These are phyloP conservation scores for Megamerina dolium DNA, from an alignment of 2,888 invertebrate genomes.

Conservation along the genomic window DNA sequence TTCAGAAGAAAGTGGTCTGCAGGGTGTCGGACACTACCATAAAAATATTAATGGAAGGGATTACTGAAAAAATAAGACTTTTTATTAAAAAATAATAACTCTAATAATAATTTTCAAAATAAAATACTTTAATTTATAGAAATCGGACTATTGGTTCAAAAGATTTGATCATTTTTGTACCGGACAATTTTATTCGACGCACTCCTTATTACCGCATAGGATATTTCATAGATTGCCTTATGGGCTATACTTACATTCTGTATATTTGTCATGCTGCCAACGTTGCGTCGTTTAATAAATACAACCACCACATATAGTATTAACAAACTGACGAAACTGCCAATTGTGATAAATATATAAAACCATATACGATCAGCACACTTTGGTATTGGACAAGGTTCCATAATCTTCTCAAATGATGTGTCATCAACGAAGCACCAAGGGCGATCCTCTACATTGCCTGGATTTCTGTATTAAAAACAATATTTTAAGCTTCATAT, in stretches of 20 bases:
- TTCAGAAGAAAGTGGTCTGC: no score
- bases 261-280: constrained; percentile 58
- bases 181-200: no score
- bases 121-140: no score
- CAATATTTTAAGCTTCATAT: background rate
- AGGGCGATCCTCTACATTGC: constrained; percentile 70
- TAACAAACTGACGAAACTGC: constrained; percentile 53
- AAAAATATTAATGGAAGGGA: no score
- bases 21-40: no score
- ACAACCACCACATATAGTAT: constrained; percentile 18
- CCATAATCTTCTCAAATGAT: constrained; percentile 60
- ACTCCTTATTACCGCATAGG: no score
- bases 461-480: constrained; percentile 67
- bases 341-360: constrained; percentile 65
- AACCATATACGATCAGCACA: constrained; percentile 83
- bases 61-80: no score
- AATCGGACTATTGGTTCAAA: no score
- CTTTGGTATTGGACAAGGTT: constrained; percentile 80
- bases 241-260: constrained; percentile 57
- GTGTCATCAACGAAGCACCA: constrained; percentile 82
- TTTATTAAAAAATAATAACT: no score
- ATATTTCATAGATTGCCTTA: no score
- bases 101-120: no score
- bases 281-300: constrained; percentile 47
- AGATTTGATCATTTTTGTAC: no score